These are phyloP conservation scores for Prunella himalayana DNA, from an alignment of 2,113 vertebrate species.

Conservation along the genomic window DNA sequence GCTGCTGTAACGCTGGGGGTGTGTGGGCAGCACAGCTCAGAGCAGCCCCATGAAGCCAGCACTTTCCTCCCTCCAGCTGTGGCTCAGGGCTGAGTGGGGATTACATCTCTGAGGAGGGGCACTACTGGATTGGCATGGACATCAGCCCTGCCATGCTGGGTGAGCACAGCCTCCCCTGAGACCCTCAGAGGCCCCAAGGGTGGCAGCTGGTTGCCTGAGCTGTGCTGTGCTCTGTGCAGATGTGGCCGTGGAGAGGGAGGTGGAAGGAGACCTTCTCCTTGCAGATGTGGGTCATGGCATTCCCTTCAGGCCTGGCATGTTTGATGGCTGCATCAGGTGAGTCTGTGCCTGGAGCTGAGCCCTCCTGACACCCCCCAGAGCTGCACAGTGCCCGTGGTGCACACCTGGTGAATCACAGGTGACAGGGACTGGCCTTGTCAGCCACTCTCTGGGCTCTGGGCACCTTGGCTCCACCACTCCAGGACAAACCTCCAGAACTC, in stretches of 20 bases:
- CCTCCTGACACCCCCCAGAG: not conserved
- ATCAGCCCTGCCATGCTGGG: constrained; percentile 95
- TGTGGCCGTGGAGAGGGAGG: constrained; percentile 88
- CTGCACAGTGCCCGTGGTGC: fast-evolving
- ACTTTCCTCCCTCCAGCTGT: constrained; percentile 71
- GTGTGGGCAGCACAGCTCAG: not conserved
- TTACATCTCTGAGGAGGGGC: constrained; percentile 85
- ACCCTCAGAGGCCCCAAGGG: too few species aligned
- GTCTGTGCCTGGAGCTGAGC: not conserved
- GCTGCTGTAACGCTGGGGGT: fast-evolving
- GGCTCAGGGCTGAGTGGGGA: constrained; percentile 95
- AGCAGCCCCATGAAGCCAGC: fast-evolving
- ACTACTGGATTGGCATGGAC: constrained; percentile 92
- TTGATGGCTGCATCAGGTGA: constrained; percentile 95
- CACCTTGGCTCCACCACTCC: not conserved
- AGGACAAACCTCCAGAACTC: not conserved
- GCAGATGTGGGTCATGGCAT: constrained; percentile 91
- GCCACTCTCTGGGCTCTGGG: not conserved
- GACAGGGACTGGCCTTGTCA: not conserved
- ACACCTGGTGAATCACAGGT: not conserved
- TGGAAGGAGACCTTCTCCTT: constrained; percentile 88
- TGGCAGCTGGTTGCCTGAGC: not conserved
- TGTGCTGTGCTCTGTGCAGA: constrained; percentile 66
- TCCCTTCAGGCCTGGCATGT: constrained; percentile 87
- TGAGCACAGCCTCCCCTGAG: constrained; percentile 49